These are phyloP conservation scores for Cremastinae sp. DNA, from an alignment of 2,888 invertebrate species.

Conservation along the genomic window DNA sequence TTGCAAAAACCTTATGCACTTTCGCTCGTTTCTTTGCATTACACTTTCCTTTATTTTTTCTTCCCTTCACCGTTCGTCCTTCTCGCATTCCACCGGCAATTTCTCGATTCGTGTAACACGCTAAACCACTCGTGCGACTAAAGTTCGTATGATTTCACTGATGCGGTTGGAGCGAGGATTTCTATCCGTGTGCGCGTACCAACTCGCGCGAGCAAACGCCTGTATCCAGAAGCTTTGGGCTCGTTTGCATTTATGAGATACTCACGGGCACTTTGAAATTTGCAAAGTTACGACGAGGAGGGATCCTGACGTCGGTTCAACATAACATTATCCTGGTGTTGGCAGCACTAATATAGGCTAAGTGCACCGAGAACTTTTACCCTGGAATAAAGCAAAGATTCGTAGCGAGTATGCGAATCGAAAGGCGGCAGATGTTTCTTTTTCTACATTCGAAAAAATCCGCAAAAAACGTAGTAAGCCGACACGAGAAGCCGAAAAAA, in stretches of 20 bases:
- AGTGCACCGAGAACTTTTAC: slow-evolving; percentile 24
- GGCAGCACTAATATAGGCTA: slow-evolving; percentile 38
- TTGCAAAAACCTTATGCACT: neutral
- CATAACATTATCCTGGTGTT: slow-evolving; percentile 59
- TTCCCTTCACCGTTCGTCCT: neutral
- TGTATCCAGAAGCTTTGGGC: slow-evolving; percentile 42
- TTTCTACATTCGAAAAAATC: neutral
- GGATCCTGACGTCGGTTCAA: slow-evolving; percentile 40
- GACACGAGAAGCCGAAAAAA: neutral
- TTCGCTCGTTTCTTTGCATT: neutral
- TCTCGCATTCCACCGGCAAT: slow-evolving; percentile 10
- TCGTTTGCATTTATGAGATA: slow-evolving; percentile 63
- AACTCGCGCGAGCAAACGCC: neutral
- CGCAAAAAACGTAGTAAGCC: no score
- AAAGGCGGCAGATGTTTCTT: slow-evolving; percentile 34
- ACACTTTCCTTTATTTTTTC: neutral
- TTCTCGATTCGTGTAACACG: slow-evolving; percentile 50
- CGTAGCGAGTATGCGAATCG: slow-evolving; percentile 14
- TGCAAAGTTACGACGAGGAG: slow-evolving; percentile 52
- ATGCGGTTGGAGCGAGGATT: slow-evolving; percentile 2
- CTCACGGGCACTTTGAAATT: slow-evolving; percentile 58
- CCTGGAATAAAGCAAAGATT: slow-evolving; percentile 28
- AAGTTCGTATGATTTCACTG: slow-evolving; percentile 46
- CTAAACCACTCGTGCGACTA: slow-evolving; percentile 54
- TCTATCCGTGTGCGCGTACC: neutral